phyloP scores from a whole-genome alignment of 2,888 invertebrate species.

The Acanthosepion lycidas region DNA sequence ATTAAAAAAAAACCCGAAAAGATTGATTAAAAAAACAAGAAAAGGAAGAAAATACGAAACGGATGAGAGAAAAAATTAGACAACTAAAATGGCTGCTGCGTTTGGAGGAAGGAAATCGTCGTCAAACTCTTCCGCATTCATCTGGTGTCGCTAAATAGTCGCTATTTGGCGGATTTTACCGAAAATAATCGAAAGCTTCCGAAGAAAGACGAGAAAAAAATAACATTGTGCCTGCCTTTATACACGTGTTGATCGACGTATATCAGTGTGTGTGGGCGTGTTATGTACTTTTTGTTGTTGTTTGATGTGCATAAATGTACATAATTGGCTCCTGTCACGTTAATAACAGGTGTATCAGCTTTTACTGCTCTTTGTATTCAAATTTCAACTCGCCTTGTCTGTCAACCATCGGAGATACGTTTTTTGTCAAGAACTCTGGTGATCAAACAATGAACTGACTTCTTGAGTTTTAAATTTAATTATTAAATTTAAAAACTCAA shows the following conservation, averaged over 20 bases:
- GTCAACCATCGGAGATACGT: no score
- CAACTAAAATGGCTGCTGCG: not conserved
- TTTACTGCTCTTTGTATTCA: no score
- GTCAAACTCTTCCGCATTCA: constrained; percentile 33
- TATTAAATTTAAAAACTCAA: no score
- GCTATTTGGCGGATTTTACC: not conserved
- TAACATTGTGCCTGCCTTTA: not conserved
- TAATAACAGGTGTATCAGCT: no score
- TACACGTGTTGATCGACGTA: not conserved
- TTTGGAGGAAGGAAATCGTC: not conserved
- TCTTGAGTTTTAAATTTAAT: no score
- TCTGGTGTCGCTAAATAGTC: not conserved
- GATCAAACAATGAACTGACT: no score
- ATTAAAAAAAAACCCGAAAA: not conserved
- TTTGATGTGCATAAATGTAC: no score
- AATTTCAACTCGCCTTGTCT: no score
- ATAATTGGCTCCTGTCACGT: no score
- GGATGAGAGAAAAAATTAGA: not conserved
- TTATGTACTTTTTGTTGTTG: no score
- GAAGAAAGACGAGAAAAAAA: not conserved
- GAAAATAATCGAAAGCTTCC: not conserved
- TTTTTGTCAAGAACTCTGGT: no score
- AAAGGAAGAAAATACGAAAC: not conserved
- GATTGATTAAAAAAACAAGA: no score
- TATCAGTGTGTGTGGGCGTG: not conserved